Conservation (phyloP, 1,140 invertebrate species). For the Papilio polytes region DNA sequence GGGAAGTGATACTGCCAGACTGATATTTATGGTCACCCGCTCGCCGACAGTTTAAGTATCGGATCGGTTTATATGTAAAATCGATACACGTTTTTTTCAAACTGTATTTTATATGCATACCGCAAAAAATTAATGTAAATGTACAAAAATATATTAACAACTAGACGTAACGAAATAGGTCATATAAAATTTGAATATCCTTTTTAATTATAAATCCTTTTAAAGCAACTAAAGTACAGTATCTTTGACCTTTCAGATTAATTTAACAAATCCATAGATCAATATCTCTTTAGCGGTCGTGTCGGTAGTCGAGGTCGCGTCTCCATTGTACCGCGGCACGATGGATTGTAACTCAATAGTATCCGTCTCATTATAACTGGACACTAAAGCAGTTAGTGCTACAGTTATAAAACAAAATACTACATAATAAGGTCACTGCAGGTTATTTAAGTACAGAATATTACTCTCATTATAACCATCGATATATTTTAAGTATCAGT, state of each 20-base stretch:
- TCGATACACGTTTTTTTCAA: not conserved
- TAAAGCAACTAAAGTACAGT: not conserved
- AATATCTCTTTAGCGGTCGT: not conserved
- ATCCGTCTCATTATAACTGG: not conserved
- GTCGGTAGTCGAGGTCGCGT: not conserved
- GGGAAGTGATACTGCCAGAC: not conserved
- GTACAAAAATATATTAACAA: not conserved
- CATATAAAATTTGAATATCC: too few relatives aligned
- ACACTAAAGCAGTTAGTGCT: not conserved
- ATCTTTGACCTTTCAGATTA: not conserved
- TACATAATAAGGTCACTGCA: not conserved
- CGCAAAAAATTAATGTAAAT: not conserved
- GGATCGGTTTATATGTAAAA: not conserved
- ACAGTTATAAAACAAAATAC: not conserved
- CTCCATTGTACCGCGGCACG: not conserved
- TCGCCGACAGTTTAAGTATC: not conserved
- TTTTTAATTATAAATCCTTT: not conserved
- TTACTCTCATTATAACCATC: too few relatives aligned
- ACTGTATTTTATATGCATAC: too few relatives aligned
- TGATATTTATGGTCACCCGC: not conserved
- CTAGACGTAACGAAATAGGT: too few relatives aligned
- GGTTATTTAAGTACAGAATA: not conserved
- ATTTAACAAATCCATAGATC: slow-evolving; percentile 7
- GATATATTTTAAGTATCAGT: too few relatives aligned
- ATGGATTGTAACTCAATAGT: not conserved